Evolutionary conservation across 1,140 invertebrate species (phyloP).

Genomic region (Eumaeus atala): DNA sequence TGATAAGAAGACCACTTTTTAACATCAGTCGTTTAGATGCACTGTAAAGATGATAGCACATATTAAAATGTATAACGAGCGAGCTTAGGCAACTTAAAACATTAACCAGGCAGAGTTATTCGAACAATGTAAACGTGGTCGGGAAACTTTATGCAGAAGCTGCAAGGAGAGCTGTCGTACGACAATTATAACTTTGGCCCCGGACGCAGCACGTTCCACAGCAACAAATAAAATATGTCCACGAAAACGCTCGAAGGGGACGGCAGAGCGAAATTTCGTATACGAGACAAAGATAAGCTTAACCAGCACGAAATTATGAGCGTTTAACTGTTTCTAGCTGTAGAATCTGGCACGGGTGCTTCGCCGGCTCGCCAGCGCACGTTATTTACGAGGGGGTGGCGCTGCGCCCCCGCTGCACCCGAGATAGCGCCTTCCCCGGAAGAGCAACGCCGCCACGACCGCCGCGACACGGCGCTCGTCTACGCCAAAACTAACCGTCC

Average conservation of each 20-base stretch:
- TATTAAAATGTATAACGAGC: constrained; percentile 21
- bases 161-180: constrained; percentile 65
- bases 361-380: constrained; percentile 69
- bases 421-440: constrained; percentile 69
- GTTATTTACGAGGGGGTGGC: constrained; percentile 71
- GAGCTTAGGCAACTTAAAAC: constrained; percentile 45
- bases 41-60: not conserved
- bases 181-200: constrained; percentile 70
- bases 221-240: constrained; percentile 71
- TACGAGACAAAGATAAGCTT: constrained; percentile 73
- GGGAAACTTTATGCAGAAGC: constrained; percentile 62
- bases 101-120: constrained; percentile 62
- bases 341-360: constrained; percentile 71
- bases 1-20: too few species aligned
- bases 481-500: constrained; percentile 33
- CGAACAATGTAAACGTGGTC: constrained; percentile 58
- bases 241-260: constrained; percentile 60
- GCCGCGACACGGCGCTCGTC: constrained; percentile 27
- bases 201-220: constrained; percentile 53
- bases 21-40: too few species aligned
- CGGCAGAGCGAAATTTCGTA: constrained; percentile 64
- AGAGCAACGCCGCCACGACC: constrained; percentile 50
- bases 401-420: constrained; percentile 46
- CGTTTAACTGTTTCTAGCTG: constrained; percentile 74
- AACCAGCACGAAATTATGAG: constrained; percentile 74